Evolutionary conservation across 2,888 invertebrate species (phyloP).

Genomic region (Hyposoter dolosus): DNA sequence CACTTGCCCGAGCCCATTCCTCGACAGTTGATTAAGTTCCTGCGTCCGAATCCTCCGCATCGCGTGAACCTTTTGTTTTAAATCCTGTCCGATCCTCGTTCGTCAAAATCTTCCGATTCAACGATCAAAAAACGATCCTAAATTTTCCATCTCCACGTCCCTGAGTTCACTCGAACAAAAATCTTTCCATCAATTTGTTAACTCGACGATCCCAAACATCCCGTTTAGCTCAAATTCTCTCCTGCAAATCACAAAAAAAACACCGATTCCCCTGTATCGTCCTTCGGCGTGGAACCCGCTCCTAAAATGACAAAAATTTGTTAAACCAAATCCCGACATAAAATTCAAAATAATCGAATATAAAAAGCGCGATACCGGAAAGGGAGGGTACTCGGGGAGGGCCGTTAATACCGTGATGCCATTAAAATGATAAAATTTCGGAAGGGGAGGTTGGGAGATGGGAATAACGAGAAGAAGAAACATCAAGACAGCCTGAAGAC

Average conservation of each 20-base stretch:
- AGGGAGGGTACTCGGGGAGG: constrained; percentile 56
- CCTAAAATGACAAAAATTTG: constrained; percentile 11
- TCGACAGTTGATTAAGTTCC: constrained; percentile 30
- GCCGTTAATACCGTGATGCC: constrained; percentile 50
- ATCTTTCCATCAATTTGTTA: constrained; percentile 12
- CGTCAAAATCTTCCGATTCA: constrained; percentile 10
- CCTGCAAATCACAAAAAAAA: constrained; percentile 10
- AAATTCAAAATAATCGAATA: constrained; percentile 7
- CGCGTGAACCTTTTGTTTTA: constrained; percentile 27
- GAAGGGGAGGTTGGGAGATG: constrained; percentile 71
- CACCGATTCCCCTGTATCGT: not conserved
- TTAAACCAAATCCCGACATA: constrained; percentile 14
- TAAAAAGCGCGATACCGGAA: constrained; percentile 25
- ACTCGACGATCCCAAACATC: not conserved
- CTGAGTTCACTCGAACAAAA: not conserved
- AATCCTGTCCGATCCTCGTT: not conserved
- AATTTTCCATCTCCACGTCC: not conserved
- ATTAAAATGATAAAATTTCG: constrained; percentile 51
- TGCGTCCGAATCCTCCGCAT: not conserved
- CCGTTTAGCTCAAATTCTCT: constrained; percentile 21
- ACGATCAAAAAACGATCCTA: constrained; percentile 2
- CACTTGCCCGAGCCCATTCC: constrained; percentile 6
- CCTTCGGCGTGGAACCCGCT: not conserved
- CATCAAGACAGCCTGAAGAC: constrained; percentile 84
- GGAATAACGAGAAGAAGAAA: constrained; percentile 83